Percentiles rank a stretch among this genome's conserved stretches.
These are phyloP conservation scores for Amphipyra tragopoginis DNA, from an alignment of 2,888 invertebrate genomes.

Conservation along the genomic window DNA sequence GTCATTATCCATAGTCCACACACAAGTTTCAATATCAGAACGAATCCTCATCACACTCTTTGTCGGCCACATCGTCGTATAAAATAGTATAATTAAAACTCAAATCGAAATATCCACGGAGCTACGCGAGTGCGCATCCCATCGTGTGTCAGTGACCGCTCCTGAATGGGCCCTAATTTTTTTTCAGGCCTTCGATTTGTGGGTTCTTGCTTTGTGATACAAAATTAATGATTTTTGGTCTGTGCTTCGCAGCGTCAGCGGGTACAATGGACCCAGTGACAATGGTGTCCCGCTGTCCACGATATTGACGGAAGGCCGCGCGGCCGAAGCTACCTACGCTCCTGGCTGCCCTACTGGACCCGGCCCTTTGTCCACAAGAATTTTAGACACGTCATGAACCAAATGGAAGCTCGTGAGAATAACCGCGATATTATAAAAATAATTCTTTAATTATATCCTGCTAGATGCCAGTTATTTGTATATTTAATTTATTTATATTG, in stretches of 20 bases:
- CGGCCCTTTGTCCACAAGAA: constrained; percentile 80
- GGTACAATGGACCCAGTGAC: constrained; percentile 83
- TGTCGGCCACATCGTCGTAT: constrained; percentile 49
- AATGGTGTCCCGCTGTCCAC: constrained; percentile 89
- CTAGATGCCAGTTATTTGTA: constrained; percentile 60
- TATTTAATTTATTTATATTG: constrained; percentile 66
- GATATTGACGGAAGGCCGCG: constrained; percentile 85
- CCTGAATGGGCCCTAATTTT: constrained; percentile 85
- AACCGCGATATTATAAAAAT: constrained; percentile 74
- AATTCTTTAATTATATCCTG: constrained; percentile 74
- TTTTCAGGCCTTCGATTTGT: constrained; percentile 86
- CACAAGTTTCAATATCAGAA: constrained; percentile 53
- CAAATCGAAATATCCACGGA: constrained; percentile 76
- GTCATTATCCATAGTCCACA: constrained; percentile 51
- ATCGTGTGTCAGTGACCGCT: constrained; percentile 83
- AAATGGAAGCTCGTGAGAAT: constrained; percentile 82
- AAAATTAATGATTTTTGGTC: constrained; percentile 90
- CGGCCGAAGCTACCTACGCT: constrained; percentile 83
- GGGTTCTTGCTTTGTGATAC: constrained; percentile 89
- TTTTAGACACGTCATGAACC: constrained; percentile 84
- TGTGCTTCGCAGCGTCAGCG: constrained; percentile 81
- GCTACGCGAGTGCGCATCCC: constrained; percentile 66
- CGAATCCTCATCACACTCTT: constrained; percentile 39
- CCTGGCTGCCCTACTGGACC: constrained; percentile 70
- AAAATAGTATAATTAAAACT: constrained; percentile 80